Conservation (phyloP, 2,888 invertebrate genomes). For the Agonopterix alstromeriana region DNA sequence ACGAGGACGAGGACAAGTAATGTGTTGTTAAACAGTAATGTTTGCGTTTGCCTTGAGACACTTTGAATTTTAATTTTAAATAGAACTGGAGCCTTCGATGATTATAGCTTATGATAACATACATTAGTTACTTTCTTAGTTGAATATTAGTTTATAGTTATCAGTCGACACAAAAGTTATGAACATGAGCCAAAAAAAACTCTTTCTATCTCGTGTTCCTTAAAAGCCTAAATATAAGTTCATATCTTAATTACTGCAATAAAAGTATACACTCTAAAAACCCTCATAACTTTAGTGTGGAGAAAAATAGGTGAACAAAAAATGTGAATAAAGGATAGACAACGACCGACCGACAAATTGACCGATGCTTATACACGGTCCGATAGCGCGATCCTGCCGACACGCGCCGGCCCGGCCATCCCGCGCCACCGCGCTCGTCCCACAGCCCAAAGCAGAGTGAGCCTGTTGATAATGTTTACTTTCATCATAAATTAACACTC, state of each 20-base stretch:
- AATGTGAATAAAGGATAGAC: constrained; percentile 55
- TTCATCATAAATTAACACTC: constrained; percentile 53
- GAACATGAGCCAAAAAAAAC: constrained; percentile 26
- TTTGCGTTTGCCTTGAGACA: too few species aligned
- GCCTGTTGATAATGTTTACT: constrained; percentile 34
- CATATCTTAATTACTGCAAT: constrained; percentile 71
- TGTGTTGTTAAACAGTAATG: too few species aligned
- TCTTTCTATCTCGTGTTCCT: constrained; percentile 26
- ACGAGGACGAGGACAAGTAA: too few species aligned
- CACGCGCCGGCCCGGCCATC: constrained; percentile 17
- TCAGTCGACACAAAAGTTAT: constrained; percentile 20
- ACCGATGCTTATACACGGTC: constrained; percentile 44
- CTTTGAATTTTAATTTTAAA: too few species aligned
- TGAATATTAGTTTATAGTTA: background rate
- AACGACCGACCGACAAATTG: constrained; percentile 51
- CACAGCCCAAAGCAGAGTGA: background rate
- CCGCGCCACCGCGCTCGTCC: constrained; percentile 6
- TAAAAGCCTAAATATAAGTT: constrained; percentile 62
- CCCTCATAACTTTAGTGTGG: constrained; percentile 55
- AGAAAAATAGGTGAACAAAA: constrained; percentile 58
- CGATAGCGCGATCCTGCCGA: constrained; percentile 38
- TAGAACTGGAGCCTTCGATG: too few species aligned
- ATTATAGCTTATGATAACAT: too few species aligned
- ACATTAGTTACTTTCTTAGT: too few species aligned
- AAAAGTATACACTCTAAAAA: constrained; percentile 61